Base-by-base conservation (phyloP, 2,797 vertebrate species). In the Pelochelys cantorii region DNA sequence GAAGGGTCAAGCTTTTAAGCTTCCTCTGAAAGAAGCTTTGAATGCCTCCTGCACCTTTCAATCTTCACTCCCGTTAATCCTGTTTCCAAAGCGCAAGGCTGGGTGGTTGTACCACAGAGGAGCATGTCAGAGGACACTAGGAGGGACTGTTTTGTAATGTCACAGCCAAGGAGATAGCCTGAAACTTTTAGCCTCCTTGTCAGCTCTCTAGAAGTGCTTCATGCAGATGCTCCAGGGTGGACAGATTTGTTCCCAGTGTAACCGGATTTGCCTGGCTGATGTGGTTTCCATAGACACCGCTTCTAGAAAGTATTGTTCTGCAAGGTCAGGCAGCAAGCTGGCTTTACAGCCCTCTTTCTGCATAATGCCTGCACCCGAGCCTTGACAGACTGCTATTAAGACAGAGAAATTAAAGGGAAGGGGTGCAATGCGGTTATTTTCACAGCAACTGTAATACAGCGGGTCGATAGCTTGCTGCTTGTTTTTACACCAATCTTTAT, bases 361-460 rank as follows among this genome's bases (percentile, higher is more conserved):
- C n/a, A 92, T 96, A 65, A 42, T 83, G 60, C 8, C 20, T 65
- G 31, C 71, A 78, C 55, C 78, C 85, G 37, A 90, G 57, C 81
- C 29, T 84, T 90, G 91, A 90, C 75, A 96, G 89, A 75, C 31
- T 81, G 54, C 91, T 91, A 96, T 94, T 86, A 93, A 97, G 55
- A 95, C 77, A 37, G 93, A 95, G 83, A 96, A 95, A 97, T 95
- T 92, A 96, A 96, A 96, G 82, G 79, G 56, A 86, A 93, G 85
- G 86, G 90, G 57, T 88, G 81, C 95, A 95, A 96, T 87, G 20
- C 74, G 78, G 71, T 83, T 94, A 86, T 92, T 97, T 97, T 90
- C 87, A 65, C 86, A 94, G 91, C 62, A n/a, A 62, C 88, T 85
- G 5, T 84, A 90, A 95, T 87, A 83, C 62, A 94, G 65, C 31